Evolutionary conservation across 2,113 vertebrate species (phyloP).

Genomic region (Stigmatopora nigra): DNA sequence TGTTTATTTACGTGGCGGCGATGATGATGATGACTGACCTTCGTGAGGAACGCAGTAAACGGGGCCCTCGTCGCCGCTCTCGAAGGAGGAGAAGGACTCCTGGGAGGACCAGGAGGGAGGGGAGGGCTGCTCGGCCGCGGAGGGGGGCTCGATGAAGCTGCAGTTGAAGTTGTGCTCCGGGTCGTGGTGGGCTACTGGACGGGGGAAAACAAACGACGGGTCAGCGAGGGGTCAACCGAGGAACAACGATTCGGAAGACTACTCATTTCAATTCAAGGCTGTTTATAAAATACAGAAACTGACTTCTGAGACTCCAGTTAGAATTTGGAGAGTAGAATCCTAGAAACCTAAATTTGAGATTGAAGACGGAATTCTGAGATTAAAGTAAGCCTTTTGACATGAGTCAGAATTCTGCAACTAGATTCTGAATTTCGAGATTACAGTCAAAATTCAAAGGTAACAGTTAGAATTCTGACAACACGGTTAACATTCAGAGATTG

Average conservation of each 20-base stretch:
- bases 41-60: slow-evolving; percentile 93
- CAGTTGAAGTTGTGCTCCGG: slow-evolving; percentile 93
- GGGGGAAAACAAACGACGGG: slow-evolving; percentile 56
- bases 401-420: too few species aligned
- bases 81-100: slow-evolving; percentile 94
- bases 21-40: slow-evolving; percentile 66
- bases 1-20: slow-evolving; percentile 29
- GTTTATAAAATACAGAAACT: too few species aligned
- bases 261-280: background rate
- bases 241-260: slow-evolving; percentile 42
- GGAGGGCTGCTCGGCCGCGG: slow-evolving; percentile 83
- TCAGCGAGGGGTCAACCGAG: slow-evolving; percentile 47
- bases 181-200: slow-evolving; percentile 90
- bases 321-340: too few species aligned
- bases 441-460: too few species aligned
- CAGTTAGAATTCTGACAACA: too few species aligned
- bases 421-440: too few species aligned
- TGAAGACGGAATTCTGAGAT: too few species aligned
- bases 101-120: slow-evolving; percentile 94
- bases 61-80: slow-evolving; percentile 88
- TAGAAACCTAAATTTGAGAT: too few species aligned
- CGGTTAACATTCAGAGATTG: too few species aligned
- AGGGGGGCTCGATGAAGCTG: slow-evolving; percentile 93
- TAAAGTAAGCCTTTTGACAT: too few species aligned
- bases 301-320: too few species aligned